Evolutionary conservation across 2,888 invertebrate species (phyloP), one percentile per base, ranked within the genome.

Genomic region (Cyaniris semiargus): DNA sequence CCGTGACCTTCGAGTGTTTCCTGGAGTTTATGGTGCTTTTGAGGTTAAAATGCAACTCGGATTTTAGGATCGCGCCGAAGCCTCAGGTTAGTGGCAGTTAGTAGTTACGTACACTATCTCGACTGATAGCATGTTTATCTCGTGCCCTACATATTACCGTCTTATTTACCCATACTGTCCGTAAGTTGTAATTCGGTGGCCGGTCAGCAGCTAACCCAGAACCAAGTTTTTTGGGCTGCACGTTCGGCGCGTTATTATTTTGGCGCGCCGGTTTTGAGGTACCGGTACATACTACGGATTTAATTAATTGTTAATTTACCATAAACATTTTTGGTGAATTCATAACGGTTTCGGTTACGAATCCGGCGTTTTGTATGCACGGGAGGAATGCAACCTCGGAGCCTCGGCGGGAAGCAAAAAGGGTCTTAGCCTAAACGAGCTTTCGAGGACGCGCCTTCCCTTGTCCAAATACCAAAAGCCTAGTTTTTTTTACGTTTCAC

Each of bases 1-100:
- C 91, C 89, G 93, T 93, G 94, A 93, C 94, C 94, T 93, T 93
- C 89, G 88, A 84, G 85, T 88, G 90, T 87, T 89, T 92, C 89
- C 89, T 88, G 88, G 92, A 92, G 90, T 87, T 88, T 86, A 84
- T 86, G 87, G 90, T 93, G 93, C 88, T 88, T 90, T 93, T 92
- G 93, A 93, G 93, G 94, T 93, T 93, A 93, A 90, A 89, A 93
- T 94, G 94, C 92, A 92, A 87, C 90, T 92, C 90, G 91, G 92
- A 93, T 92, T 90, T 89, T 93, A 87, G 92, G 89, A 90, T 89
- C 88, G 93, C 92, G 91, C 91, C 91, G 91, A 91, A 89, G 88
- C 90, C 90, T 89, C 92, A 93, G 93, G 93, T 93, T 90, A 89
- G 92, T 92, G 84, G 88, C 88, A 81, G 86, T 84, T 85, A 27